Evolutionary conservation across 2,113 vertebrate species (phyloP), one percentile per base, ranked within the genome.

Genomic region (Rhizomys pruinosus): DNA sequence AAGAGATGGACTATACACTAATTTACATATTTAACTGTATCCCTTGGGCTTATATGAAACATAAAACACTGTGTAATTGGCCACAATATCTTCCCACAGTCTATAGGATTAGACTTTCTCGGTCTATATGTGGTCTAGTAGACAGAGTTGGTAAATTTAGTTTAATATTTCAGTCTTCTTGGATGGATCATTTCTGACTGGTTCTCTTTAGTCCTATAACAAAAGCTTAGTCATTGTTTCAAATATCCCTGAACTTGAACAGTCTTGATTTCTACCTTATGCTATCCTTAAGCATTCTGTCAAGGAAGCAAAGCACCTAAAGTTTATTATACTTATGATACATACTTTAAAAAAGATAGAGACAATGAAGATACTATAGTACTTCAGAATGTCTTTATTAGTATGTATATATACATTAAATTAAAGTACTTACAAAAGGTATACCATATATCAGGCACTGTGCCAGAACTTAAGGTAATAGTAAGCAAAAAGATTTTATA

Each of bases 171-270:
- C 42, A 55, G 59, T 47, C 55, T 29, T 63, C 47, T 85, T 39
- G 79, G 81, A 85, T 85, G 47, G 52, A 52, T 87, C 86, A 72
- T 76, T 94, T 93, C 94, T 64, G 29, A 55, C 87, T 66, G 64
- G 87, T 81, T 90, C 44, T 78, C 57, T 68, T 84, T 77, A 71
- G n/a, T 71, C 37, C 73, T 39, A 66, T 7, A 85, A 68, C 27
- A 76, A 42, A 96, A 72, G 39, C 13, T 94, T 90, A 85, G 63
- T 90, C 78, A 94, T 17, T 27, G 66, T 81, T 93, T 73, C 22
- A 32, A 32, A 80, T 94, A 94, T 87, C 77, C 55, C 29, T 76
- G 61, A 90, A 80, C 61, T 44, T 93, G 32, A 92, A 39, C 11
- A 59, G 25, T 79, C 74, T 96, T 74, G 23, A n/a, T 85, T 86